phyloP scores from a whole-genome alignment of 1,140 invertebrate species.

The Drosophila busckii region DNA sequence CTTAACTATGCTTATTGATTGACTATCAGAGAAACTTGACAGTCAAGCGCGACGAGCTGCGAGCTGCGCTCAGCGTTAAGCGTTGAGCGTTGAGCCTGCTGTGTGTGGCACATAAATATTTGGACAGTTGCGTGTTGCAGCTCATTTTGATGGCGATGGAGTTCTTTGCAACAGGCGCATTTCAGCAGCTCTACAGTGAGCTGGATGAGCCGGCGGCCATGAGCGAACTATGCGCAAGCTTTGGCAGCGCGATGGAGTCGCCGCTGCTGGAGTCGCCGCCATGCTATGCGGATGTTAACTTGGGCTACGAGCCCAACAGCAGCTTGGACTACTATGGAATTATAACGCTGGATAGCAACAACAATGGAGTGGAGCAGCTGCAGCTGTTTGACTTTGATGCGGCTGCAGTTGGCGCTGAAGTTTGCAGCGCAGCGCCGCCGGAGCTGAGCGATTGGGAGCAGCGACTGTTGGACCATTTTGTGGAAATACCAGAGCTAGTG shows the following conservation, averaged over 20 bases:
- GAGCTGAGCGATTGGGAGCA: conserved; percentile 73
- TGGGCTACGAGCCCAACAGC: conserved; percentile 1
- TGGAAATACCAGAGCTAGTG: conserved; percentile 70
- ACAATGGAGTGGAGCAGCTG: conserved; percentile 3
- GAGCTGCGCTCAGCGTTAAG: no score
- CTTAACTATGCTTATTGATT: no score
- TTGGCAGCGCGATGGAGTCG: neutral
- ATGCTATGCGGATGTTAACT: conserved; percentile 35
- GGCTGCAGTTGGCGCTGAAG: neutral
- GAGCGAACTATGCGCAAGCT: conserved; percentile 5
- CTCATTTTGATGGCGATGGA: conserved; percentile 62
- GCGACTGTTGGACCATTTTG: conserved; percentile 60
- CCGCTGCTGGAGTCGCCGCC: neutral
- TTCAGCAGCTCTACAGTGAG: conserved; percentile 70
- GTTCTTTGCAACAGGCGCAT: conserved; percentile 73
- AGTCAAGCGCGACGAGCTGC: no score
- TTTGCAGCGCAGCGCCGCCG: conserved; percentile 9
- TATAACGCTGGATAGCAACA: conserved; percentile 50
- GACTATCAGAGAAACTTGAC: no score
- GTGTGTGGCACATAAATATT: conserved; percentile 52
- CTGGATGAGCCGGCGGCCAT: conserved; percentile 42
- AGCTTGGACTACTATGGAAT: conserved; percentile 54
- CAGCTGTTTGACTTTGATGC: conserved; percentile 44
- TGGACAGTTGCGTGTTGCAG: conserved; percentile 32
- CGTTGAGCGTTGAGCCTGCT: neutral